These are phyloP conservation scores for Ophioninae sp. DNA, from an alignment of 2,888 invertebrate genomes.

Conservation along the genomic window DNA sequence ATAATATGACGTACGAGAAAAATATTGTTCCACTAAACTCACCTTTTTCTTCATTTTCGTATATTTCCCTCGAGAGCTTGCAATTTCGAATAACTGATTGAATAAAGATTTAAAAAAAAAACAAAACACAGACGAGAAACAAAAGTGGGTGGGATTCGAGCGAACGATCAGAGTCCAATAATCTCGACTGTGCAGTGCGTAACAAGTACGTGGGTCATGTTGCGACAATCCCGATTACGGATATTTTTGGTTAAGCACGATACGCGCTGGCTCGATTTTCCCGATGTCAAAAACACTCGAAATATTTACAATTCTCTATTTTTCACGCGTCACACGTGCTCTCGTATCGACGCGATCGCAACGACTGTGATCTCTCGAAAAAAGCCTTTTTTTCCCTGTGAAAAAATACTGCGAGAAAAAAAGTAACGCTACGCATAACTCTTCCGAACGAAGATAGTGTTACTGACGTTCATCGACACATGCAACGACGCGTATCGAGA, in stretches of 20 bases:
- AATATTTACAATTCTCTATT: neutral
- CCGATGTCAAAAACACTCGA: neutral
- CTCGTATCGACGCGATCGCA: neutral
- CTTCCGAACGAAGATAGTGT: conserved; percentile 9
- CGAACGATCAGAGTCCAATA: conserved; percentile 18
- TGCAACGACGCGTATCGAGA: conserved; percentile 20
- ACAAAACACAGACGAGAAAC: conserved; percentile 24
- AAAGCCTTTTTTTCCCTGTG: neutral
- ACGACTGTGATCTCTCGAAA: neutral
- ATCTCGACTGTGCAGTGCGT: conserved; percentile 22
- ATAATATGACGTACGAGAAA: neutral
- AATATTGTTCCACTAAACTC: conserved; percentile 24
- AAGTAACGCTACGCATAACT: conserved; percentile 42
- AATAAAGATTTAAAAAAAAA: conserved; percentile 29
- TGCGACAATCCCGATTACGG: conserved; percentile 40
- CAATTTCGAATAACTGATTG: neutral
- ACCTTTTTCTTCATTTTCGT: conserved; percentile 79
- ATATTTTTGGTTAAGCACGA: conserved; percentile 49
- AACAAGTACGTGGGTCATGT: conserved; percentile 54
- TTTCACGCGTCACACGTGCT: neutral
- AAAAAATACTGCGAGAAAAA: neutral
- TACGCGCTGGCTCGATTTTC: neutral
- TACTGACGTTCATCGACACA: conserved; percentile 51
- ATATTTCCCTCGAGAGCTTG: conserved; percentile 10
- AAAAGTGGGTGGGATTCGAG: conserved; percentile 39